A percentile compares a stretch with the other conserved stretches of the same genome.
These are phyloP conservation scores for Oncopodura yosiiana DNA, from an alignment of 1,140 invertebrate genomes.

Conservation along the genomic window DNA sequence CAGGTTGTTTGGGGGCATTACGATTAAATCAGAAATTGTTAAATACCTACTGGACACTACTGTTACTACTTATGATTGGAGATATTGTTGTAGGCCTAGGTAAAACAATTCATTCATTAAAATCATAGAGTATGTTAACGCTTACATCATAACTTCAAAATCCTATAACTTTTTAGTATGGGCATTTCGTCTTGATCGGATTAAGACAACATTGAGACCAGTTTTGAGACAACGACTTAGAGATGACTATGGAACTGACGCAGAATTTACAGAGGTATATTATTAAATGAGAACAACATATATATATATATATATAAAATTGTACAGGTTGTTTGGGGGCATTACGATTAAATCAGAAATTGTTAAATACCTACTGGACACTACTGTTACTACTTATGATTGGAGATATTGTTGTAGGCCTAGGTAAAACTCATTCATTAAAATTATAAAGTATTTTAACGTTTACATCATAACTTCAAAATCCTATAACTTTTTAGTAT, in stretches of 20 bases:
- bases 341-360: conserved; percentile 61
- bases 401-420: conserved; percentile 70
- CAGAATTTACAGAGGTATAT: conserved; percentile 61
- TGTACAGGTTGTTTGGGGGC: conserved; percentile 72
- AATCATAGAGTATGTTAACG: no score
- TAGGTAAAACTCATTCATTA: no score
- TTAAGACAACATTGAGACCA: conserved; percentile 58
- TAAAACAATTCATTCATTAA: no score
- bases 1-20: conserved; percentile 66
- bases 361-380: conserved; percentile 77
- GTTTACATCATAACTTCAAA: no score
- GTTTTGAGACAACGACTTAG: conserved; percentile 50
- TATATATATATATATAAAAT: no score
- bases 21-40: conserved; percentile 67
- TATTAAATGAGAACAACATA: no score
- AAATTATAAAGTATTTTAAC: no score
- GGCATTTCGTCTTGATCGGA: conserved; percentile 68
- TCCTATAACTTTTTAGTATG: no score
- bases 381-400: conserved; percentile 64
- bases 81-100: conserved; percentile 72
- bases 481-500: no score
- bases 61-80: conserved; percentile 66
- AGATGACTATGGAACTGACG: conserved; percentile 58
- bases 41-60: conserved; percentile 72
- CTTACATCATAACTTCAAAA: no score